These are phyloP conservation scores for Macrotus californicus DNA, from an alignment of 2,113 vertebrate genomes.

Conservation along the genomic window DNA sequence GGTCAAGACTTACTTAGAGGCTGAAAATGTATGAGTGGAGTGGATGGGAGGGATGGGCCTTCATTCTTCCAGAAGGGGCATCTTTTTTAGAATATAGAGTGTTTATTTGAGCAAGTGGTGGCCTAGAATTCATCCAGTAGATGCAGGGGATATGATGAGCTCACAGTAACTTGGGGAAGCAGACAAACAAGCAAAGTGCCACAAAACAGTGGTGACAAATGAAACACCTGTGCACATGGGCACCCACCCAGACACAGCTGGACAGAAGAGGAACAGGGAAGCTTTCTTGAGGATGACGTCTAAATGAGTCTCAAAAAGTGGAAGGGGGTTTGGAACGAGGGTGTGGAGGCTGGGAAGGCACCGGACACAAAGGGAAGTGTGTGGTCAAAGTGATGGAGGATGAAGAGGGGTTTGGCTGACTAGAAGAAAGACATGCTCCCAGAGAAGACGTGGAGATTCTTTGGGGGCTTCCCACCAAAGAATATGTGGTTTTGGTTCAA, in stretches of 20 bases:
- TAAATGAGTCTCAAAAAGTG: background rate
- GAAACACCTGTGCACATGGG: background rate
- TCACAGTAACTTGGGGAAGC: background rate
- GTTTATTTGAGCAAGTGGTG: background rate
- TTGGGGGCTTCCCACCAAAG: background rate
- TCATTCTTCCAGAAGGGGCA: background rate
- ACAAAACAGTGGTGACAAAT: background rate
- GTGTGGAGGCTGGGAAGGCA: background rate
- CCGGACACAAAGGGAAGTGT: background rate
- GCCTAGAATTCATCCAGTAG: background rate
- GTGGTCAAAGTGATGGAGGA: rapidly evolving
- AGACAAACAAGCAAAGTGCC: background rate
- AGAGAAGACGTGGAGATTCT: background rate
- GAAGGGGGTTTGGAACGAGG: too few relatives aligned
- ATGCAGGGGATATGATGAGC: background rate
- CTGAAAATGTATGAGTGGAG: rapidly evolving
- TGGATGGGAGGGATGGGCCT: background rate
- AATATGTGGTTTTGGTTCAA: background rate
- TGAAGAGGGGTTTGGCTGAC: rapidly evolving
- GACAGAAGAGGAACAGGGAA: background rate
- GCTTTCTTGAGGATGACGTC: background rate
- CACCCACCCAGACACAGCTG: rapidly evolving
- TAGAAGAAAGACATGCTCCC: background rate
- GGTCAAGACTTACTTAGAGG: background rate
- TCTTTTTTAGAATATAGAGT: background rate